Evolutionary conservation across 2,797 vertebrate genomes (phyloP), one percentile per base, ranked within the genome.

Genomic region (Chiloscyllium punctatum): DNA sequence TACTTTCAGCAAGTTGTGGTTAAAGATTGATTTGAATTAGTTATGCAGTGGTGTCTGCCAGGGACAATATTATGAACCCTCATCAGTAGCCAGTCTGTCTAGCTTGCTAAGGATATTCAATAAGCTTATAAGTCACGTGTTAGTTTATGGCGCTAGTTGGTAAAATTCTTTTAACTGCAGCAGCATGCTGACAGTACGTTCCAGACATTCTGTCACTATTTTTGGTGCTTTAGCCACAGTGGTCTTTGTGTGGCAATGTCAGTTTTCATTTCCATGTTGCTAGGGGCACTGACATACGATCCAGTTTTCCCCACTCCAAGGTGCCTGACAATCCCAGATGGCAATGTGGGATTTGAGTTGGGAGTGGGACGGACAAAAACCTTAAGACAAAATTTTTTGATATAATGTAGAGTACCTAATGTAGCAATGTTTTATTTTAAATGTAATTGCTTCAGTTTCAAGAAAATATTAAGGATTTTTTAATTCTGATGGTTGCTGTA

Each of bases 181-280:
- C 94, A 74, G 94, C 68, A 53, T 71, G 94, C 72, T 79, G 95
- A 66, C 82, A 82, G 42, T 48, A 62, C 57, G 77, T 94, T 94
- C 74, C 77, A 82, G 90, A 94, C 88, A 79, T 91, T 94, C 90
- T 77, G 91, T 96, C 95, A 94, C 95, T 96, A 69, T 97, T 97
- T 62, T 95, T 97, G 97, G 97, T 97, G 96, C 27, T 96, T 98
- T 97, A 98, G 97, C 97, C 95, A 33, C 94, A 96, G 96, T 95
- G 95, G 62, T 96, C 96, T 97, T 97, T 97, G 97, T 96, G 95
- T 96, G 96, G 96, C 95, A 95, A 71, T n/a, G 96, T 95, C 96
- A 95, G 96, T 95, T 95, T 95, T 96, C 95, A 95, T 82, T 96
- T 96, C 86, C 87, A 6, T 95, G 96, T 97, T 97, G 97, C 96